These are phyloP conservation scores for Megathymus violae DNA, from an alignment of 1,140 invertebrate species.

Conservation along the genomic window DNA sequence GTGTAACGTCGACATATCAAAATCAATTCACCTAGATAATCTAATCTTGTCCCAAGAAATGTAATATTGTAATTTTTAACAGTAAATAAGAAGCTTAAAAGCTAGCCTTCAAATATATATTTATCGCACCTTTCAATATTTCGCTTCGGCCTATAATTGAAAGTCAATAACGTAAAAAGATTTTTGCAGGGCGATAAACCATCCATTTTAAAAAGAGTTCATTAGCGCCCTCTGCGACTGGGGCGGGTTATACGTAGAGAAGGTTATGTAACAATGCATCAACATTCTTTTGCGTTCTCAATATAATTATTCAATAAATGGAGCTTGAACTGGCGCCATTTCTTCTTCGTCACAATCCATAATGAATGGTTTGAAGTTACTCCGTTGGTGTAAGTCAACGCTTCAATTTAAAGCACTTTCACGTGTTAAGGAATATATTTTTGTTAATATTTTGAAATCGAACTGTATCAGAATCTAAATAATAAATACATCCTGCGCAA, in stretches of 20 bases:
- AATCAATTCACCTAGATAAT: too few relatives aligned
- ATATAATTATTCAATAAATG: not conserved
- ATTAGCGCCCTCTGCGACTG: conserved; percentile 50
- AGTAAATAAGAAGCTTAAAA: too few relatives aligned
- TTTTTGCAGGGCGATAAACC: conserved; percentile 40
- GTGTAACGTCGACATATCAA: too few relatives aligned
- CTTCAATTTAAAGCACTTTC: too few relatives aligned
- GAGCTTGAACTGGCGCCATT: not conserved
- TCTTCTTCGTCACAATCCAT: not conserved
- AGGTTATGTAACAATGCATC: conserved; percentile 29
- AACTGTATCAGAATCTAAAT: too few relatives aligned
- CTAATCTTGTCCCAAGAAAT: too few relatives aligned
- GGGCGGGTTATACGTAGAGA: conserved; percentile 32
- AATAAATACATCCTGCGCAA: too few relatives aligned
- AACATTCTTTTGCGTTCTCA: not conserved
- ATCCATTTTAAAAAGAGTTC: conserved; percentile 56
- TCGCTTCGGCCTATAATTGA: conserved; percentile 43
- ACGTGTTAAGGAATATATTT: too few relatives aligned
- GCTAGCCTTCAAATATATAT: too few relatives aligned
- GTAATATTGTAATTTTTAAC: too few relatives aligned
- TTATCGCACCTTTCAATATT: conserved; percentile 37
- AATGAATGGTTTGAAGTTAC: not conserved
- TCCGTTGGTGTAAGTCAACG: not conserved
- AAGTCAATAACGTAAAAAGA: conserved; percentile 62
- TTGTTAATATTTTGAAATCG: too few relatives aligned